A percentile compares a stretch with the other conserved stretches of the same genome.
phyloP scores from a whole-genome alignment of 2,797 vertebrate species.

The Rhinophrynus dorsalis region DNA sequence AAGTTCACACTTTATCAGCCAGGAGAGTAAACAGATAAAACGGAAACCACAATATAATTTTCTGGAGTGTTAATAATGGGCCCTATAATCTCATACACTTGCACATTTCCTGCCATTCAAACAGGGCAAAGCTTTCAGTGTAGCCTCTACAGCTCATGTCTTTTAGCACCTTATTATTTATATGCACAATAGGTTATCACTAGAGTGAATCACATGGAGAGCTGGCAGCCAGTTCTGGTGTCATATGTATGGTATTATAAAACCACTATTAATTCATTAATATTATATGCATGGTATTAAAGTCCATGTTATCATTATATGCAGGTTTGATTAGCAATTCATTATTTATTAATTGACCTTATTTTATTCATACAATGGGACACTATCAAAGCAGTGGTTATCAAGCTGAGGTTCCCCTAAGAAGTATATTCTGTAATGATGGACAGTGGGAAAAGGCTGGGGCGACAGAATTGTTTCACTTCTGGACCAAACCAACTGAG shows the following conservation, averaged over 20 bases:
- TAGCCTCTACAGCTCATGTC: conserved; percentile 33
- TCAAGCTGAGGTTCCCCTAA: no score
- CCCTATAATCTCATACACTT: conserved; percentile 66
- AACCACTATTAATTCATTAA: no score
- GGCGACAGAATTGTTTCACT: no score
- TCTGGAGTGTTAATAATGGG: conserved; percentile 66
- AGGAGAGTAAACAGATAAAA: conserved; percentile 69
- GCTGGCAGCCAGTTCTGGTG: not conserved
- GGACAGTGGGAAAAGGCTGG: no score
- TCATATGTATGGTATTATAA: not conserved
- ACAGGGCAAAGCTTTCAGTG: conserved; percentile 49
- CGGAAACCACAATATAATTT: conserved; percentile 63
- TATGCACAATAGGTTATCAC: conserved; percentile 7
- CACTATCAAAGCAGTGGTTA: no score
- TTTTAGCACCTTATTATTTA: conserved; percentile 37
- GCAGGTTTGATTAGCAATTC: no score
- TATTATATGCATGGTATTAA: not conserved
- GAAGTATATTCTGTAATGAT: no score
- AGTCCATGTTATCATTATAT: no score
- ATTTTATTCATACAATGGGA: no score
- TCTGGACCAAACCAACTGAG: no score
- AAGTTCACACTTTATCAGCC: conserved; percentile 64
- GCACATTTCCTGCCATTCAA: conserved; percentile 68
- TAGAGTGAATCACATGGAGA: not conserved
- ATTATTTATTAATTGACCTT: not conserved